Conservation (phyloP, 2,888 invertebrate genomes). For the Anorthoa munda region DNA sequence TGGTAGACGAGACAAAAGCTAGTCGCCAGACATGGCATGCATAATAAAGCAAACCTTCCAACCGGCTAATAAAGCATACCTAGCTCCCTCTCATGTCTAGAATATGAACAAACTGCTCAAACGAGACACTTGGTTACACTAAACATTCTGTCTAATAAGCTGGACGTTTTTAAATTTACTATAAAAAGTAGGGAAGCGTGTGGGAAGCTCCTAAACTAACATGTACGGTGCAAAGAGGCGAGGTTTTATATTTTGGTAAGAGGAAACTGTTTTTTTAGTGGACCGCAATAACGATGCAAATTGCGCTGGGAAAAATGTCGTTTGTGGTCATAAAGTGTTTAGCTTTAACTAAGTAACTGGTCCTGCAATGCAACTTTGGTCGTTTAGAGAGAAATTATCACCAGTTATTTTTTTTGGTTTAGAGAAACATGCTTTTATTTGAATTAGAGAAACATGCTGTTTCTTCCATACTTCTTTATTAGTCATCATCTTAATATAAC, state of each 20-base stretch:
- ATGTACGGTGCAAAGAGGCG: conserved; percentile 12
- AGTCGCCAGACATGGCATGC: conserved; percentile 52
- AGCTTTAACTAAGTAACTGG: too few relatives aligned
- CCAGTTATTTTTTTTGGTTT: too few relatives aligned
- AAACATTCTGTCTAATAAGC: conserved; percentile 46
- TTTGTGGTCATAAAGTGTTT: conserved; percentile 10
- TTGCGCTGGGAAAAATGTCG: conserved; percentile 22
- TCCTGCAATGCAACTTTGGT: too few relatives aligned
- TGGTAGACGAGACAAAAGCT: conserved; percentile 50
- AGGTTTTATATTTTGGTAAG: conserved; percentile 26
- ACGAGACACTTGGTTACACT: conserved; percentile 47
- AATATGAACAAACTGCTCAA: conserved; percentile 52
- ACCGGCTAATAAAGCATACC: conserved; percentile 66
- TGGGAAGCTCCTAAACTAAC: conserved; percentile 34
- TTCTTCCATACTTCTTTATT: too few relatives aligned
- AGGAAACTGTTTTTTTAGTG: conserved; percentile 29
- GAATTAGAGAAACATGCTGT: too few relatives aligned
- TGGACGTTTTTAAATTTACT: conserved; percentile 39
- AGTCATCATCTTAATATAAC: too few relatives aligned
- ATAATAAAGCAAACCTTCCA: conserved; percentile 54
- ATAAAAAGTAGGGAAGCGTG: conserved; percentile 31
- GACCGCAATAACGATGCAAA: conserved; percentile 38
- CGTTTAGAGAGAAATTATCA: too few relatives aligned
- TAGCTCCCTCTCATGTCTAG: conserved; percentile 55
- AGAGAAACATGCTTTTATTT: too few relatives aligned